Percentiles rank a stretch among this genome's conserved stretches.
These are phyloP conservation scores for Eucriotettix oculatus DNA, from an alignment of 2,888 invertebrate genomes.

Conservation along the genomic window DNA sequence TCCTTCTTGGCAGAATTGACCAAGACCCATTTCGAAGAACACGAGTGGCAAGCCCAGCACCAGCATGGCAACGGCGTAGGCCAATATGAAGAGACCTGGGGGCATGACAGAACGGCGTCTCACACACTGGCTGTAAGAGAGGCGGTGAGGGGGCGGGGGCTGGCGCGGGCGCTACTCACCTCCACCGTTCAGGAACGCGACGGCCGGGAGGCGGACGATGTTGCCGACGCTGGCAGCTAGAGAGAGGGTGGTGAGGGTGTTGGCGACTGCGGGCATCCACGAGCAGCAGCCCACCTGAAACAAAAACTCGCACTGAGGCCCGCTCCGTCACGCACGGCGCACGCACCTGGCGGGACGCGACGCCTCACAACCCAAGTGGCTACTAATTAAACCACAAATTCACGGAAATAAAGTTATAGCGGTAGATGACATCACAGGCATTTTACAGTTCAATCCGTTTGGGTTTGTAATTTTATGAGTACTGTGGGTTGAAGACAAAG, in stretches of 20 bases:
- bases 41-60: slow-evolving; percentile 38
- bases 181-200: slow-evolving; percentile 39
- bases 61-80: slow-evolving; percentile 31
- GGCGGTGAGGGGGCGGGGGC: too few species aligned
- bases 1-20: slow-evolving; percentile 47
- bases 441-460: too few species aligned
- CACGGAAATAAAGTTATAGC: too few species aligned
- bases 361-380: too few species aligned
- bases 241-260: slow-evolving; percentile 34
- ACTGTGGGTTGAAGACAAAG: too few species aligned
- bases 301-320: slow-evolving; percentile 3
- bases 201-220: slow-evolving; percentile 40
- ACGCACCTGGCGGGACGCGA: too few species aligned
- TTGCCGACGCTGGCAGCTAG: slow-evolving; percentile 38
- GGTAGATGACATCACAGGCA: too few species aligned
- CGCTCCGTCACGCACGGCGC: too few species aligned
- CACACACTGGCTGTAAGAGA: too few species aligned
- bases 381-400: too few species aligned
- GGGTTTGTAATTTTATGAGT: too few species aligned
- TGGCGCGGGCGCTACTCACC: slow-evolving; percentile 15
- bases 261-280: slow-evolving; percentile 26
- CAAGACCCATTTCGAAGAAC: slow-evolving; percentile 42
- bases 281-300: slow-evolving; percentile 22
- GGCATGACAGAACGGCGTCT: too few species aligned
- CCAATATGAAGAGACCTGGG: slow-evolving; percentile 32